phyloP scores from a whole-genome alignment of 2,113 vertebrate genomes.

The Rhombomys opimus region DNA sequence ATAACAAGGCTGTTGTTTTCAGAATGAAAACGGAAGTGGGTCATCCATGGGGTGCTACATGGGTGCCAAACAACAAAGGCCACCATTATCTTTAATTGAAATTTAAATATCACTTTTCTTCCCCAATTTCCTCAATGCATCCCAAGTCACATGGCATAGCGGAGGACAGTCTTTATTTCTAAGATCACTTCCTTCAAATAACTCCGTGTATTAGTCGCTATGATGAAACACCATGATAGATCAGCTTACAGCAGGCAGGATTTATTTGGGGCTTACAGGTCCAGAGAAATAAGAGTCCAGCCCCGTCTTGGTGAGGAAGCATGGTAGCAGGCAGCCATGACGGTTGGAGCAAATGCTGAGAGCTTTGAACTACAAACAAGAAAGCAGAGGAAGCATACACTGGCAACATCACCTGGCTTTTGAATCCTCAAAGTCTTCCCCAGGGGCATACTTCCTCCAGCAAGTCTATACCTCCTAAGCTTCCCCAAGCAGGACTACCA shows the following conservation, averaged over 20 bases:
- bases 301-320: not conserved
- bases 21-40: not conserved
- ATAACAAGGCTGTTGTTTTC: not conserved
- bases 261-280: not conserved
- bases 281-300: not conserved
- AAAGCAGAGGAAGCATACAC: not conserved
- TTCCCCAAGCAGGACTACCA: not conserved
- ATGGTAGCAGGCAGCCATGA: not conserved
- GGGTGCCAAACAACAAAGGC: not conserved
- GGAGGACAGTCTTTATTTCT: not conserved
- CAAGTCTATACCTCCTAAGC: not conserved
- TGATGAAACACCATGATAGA: not conserved
- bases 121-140: not conserved
- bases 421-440: not conserved
- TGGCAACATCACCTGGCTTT: not conserved
- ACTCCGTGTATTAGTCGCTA: not conserved
- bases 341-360: not conserved
- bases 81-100: not conserved
- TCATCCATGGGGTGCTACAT: not conserved
- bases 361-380: not conserved
- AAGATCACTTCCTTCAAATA: not conserved
- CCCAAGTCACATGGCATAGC: not conserved
- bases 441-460: not conserved
- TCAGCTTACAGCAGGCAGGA: not conserved
- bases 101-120: not conserved